Evolutionary conservation across 2,888 invertebrate species (phyloP).

Genomic region (Smittia sp.): DNA sequence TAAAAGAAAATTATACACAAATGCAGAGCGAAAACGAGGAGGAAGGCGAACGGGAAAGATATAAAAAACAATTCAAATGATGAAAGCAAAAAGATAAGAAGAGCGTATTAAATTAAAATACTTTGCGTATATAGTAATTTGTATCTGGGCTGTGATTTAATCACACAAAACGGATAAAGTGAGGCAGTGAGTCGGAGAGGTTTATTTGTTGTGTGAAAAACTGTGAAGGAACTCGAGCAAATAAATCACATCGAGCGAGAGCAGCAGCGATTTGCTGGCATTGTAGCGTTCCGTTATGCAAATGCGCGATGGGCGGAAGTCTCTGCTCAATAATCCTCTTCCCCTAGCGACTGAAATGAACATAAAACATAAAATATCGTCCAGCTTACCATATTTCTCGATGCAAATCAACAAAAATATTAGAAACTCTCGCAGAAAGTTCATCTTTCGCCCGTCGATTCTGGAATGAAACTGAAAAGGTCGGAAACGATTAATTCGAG

Average conservation of each 20-base stretch:
- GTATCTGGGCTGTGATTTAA: constrained; percentile 39
- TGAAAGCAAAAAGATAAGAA: constrained; percentile 38
- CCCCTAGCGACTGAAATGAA: constrained; percentile 4
- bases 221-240: background rate
- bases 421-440: constrained; percentile 30
- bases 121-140: constrained; percentile 39
- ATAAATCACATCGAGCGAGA: constrained; percentile 5
- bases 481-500: too few relatives aligned
- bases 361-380: constrained; percentile 17
- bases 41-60: background rate
- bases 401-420: constrained; percentile 36
- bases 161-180: constrained; percentile 28
- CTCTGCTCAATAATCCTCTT: constrained; percentile 4
- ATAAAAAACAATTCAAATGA: constrained; percentile 40
- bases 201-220: constrained; percentile 20
- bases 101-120: constrained; percentile 41
- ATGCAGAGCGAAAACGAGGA: background rate
- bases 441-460: constrained; percentile 25
- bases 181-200: constrained; percentile 18
- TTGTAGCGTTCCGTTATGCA: background rate
- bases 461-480: background rate
- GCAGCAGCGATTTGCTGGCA: background rate
- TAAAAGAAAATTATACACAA: constrained; percentile 36
- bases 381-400: constrained; percentile 31
- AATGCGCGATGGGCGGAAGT: background rate